Percentiles rank a stretch among this genome's conserved stretches.
Evolutionary conservation across 2,888 invertebrate species (phyloP).

Genomic region (Leucozona laternaria): DNA sequence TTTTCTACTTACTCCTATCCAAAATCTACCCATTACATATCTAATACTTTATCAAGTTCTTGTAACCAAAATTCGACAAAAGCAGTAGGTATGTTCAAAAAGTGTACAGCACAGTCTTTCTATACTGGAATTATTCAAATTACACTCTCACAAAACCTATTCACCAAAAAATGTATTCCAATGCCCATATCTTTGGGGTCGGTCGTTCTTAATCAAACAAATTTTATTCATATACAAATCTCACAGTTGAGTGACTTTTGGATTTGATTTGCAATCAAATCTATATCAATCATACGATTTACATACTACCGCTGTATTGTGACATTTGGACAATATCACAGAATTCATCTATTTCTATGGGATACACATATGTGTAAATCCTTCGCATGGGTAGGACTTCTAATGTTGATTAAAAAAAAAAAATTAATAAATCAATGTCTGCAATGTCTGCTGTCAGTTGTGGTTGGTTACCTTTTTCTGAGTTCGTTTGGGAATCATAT

Average conservation of each 20-base stretch:
- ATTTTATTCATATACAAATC: constrained; percentile 21
- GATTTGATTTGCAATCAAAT: constrained; percentile 35
- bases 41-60: background rate
- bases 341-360: background rate
- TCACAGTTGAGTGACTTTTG: constrained; percentile 24
- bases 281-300: constrained; percentile 30
- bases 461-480: constrained; percentile 20
- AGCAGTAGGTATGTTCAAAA: background rate
- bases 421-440: constrained; percentile 27
- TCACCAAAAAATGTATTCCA: background rate
- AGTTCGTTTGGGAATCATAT: background rate
- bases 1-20: background rate
- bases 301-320: constrained; percentile 35
- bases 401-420: constrained; percentile 15
- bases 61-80: background rate
- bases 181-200: background rate
- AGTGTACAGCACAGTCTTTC: background rate
- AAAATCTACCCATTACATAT: background rate
- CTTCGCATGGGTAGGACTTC: constrained; percentile 2
- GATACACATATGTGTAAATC: constrained; percentile 8
- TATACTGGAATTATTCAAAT: background rate
- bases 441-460: constrained; percentile 4
- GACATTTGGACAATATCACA: constrained; percentile 37
- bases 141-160: background rate
- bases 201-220: background rate